Conservation (phyloP, 2,797 vertebrate species). For the Clarias platycephalus region DNA sequence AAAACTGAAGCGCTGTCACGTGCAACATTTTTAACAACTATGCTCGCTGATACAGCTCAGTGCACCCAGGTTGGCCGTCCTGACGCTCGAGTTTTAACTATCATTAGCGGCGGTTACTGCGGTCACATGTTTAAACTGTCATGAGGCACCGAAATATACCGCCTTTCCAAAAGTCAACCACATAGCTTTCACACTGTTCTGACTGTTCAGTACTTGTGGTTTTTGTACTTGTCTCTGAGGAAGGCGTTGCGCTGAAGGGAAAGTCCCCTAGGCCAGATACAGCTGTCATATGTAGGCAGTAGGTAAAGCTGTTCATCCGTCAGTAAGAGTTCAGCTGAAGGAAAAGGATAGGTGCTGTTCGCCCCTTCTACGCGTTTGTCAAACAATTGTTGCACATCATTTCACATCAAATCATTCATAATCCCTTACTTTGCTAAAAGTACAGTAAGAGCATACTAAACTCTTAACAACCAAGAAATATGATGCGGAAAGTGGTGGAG, state of each 20-base stretch:
- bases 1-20: neutral
- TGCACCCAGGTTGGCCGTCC: neutral
- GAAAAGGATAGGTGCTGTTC: neutral
- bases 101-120: neutral
- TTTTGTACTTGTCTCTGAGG: neutral
- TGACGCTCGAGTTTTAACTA: neutral
- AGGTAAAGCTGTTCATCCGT: neutral
- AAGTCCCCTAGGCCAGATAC: neutral
- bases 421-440: neutral
- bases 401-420: neutral
- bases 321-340: neutral
- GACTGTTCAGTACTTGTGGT: neutral
- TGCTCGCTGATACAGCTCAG: neutral
- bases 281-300: neutral
- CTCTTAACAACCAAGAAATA: neutral
- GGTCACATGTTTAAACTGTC: neutral
- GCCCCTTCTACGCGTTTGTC: neutral
- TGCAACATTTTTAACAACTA: neutral
- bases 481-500: neutral
- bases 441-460: neutral
- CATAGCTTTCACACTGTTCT: neutral
- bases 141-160: neutral
- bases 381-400: neutral
- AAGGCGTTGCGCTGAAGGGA: neutral
- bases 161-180: neutral